Evolutionary conservation across 2,888 invertebrate species (phyloP).

Genomic region (Rhodophaea formosa): DNA sequence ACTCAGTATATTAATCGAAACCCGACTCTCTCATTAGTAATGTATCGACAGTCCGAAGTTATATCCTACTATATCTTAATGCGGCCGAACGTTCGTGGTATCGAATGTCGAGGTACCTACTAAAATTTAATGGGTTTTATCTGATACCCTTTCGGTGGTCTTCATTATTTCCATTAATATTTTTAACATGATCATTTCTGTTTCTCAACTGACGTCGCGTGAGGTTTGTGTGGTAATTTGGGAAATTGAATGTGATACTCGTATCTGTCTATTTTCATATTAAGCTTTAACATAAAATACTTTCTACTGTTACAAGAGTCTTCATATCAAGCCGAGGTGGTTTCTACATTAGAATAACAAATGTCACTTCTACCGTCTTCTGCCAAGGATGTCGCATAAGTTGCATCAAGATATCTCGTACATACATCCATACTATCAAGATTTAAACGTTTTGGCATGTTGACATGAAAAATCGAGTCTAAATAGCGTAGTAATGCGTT

Average conservation of each 20-base stretch:
- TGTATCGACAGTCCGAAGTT: conserved; percentile 10
- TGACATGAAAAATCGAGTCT: too few relatives aligned
- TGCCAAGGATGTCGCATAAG: too few relatives aligned
- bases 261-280: not conserved
- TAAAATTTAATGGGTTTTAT: conserved; percentile 10
- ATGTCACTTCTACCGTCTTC: too few relatives aligned
- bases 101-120: conserved; percentile 4
- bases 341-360: too few relatives aligned
- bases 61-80: conserved; percentile 8
- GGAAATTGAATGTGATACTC: not conserved
- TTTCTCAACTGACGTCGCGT: not conserved
- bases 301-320: too few relatives aligned
- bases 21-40: conserved; percentile 9
- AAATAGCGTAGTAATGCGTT: too few relatives aligned
- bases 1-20: conserved; percentile 2
- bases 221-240: not conserved
- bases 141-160: conserved; percentile 10
- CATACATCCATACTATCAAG: too few relatives aligned
- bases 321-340: too few relatives aligned
- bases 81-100: not conserved
- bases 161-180: conserved; percentile 10
- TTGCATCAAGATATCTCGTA: too few relatives aligned
- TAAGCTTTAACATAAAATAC: not conserved
- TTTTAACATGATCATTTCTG: conserved; percentile 6
- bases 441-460: too few relatives aligned